Percentiles rank a stretch among this genome's conserved stretches.
phyloP scores from a whole-genome alignment of 2,888 invertebrate genomes.

The Drosophila gaucha region DNA sequence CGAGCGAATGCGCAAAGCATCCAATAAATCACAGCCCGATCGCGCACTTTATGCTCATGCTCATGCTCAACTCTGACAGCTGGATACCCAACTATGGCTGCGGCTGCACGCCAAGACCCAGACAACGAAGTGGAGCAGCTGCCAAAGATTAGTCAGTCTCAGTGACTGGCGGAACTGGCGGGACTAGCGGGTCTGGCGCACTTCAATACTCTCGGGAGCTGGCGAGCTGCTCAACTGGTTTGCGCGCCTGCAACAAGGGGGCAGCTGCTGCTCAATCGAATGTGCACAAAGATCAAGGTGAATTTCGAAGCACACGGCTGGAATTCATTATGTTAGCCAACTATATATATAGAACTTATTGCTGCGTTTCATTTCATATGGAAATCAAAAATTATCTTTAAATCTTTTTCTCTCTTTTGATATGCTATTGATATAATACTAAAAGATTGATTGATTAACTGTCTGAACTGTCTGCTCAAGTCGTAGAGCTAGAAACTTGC shows the following conservation, averaged over 20 bases:
- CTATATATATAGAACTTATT: background rate
- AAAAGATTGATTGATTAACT: background rate
- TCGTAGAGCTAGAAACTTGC: background rate
- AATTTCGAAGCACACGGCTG: slow-evolving; percentile 29
- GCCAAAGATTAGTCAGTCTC: slow-evolving; percentile 75
- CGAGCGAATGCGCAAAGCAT: slow-evolving; percentile 26
- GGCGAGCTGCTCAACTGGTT: slow-evolving; percentile 67
- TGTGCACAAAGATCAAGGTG: slow-evolving; percentile 67
- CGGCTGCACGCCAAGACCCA: slow-evolving; percentile 39
- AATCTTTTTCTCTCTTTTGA: background rate
- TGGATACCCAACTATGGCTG: slow-evolving; percentile 32
- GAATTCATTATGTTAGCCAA: slow-evolving; percentile 15
- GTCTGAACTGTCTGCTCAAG: too few relatives aligned
- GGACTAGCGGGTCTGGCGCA: slow-evolving; percentile 45
- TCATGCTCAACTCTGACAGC: slow-evolving; percentile 47
- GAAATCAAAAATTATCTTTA: background rate
- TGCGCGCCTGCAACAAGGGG: slow-evolving; percentile 14
- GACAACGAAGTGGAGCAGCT: slow-evolving; percentile 65
- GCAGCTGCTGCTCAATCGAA: slow-evolving; percentile 1
- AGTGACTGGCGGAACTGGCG: slow-evolving; percentile 44
- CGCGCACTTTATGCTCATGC: slow-evolving; percentile 47
- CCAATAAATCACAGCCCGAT: slow-evolving; percentile 67
- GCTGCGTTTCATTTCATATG: slow-evolving; percentile 4
- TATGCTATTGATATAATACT: background rate
- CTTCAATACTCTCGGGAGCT: slow-evolving; percentile 48